Base-by-base conservation (phyloP, 2,113 vertebrate genomes). In the Strix uralensis region DNA sequence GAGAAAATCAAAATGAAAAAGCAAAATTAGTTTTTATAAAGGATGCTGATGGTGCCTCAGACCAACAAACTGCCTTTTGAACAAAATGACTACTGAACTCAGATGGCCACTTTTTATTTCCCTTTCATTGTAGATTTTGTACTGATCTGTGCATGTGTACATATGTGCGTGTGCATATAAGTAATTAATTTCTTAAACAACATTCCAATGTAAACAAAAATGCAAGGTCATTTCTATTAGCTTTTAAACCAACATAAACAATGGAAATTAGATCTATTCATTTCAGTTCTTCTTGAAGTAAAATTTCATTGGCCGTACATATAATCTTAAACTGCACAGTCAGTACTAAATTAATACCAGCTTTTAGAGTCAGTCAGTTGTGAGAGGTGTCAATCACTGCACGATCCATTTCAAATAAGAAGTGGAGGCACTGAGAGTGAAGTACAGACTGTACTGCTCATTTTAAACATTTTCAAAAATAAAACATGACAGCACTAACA, bases 1-100 rank as follows among this genome's bases (percentile, higher is more conserved):
- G 62, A 86, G 55, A 88, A 95, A 88, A 86, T 58, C 14, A 85
- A 90, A 95, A 94, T 3, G 13, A 94, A 96, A 95, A 81, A 70
- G 42, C 38, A 92, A 74, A 96, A 82, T 10, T 26, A 85, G 13
- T 46, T 96, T 92, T 72, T 72, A 71, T 69, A 84, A 74, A 88
- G 69, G 55, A 67, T 52, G 54, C n/a, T 87, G 88, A 42, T 63
- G 36, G 73, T 29, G 12, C 63, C 88, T 96, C 72, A 85, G 82
- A 87, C 49, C 12, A 30, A 95, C 59, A 97, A 97, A 91, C 38
- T 62, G 26, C 29, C 61, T 89, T 96, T 96, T 90, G 88, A 97
- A 93, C 30, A 90, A 90, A 95, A 92, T 72, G 15, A 36, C 67
- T 93, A 57, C 57, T 59, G 70, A 92, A 7, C 5, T 69, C 30